phyloP scores from a whole-genome alignment of 2,113 vertebrate species.

The Anguilla japonica region DNA sequence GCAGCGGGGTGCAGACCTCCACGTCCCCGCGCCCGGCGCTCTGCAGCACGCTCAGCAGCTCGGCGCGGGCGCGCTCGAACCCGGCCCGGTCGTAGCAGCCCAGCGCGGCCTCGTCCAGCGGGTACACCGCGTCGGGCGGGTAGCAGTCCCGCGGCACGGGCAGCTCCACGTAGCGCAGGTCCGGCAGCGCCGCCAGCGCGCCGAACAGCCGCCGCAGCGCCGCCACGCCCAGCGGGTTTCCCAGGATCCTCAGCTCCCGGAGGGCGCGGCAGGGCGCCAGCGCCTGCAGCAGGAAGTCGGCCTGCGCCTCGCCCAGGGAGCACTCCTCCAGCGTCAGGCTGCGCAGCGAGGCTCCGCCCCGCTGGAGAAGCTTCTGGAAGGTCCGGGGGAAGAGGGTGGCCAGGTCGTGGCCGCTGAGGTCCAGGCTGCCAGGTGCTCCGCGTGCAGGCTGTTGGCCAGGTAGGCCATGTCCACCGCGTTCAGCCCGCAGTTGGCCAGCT shows the following conservation, averaged over 20 bases:
- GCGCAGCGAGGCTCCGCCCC: slow-evolving; percentile 71
- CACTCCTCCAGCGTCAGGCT: slow-evolving; percentile 86
- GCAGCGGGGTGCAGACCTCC: slow-evolving; percentile 78
- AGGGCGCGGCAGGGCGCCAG: slow-evolving; percentile 75
- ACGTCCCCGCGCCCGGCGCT: slow-evolving; percentile 73
- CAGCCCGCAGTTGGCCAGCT: slow-evolving; percentile 85
- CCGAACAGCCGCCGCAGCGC: slow-evolving; percentile 75
- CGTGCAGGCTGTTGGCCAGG: slow-evolving; percentile 83
- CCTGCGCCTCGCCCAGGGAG: slow-evolving; percentile 74
- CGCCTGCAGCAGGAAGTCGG: slow-evolving; percentile 68
- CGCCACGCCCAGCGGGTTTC: slow-evolving; percentile 80
- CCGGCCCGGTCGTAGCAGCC: slow-evolving; percentile 74
- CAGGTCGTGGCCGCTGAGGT: slow-evolving; percentile 86
- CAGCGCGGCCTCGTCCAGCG: slow-evolving; percentile 76
- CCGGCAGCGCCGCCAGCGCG: slow-evolving; percentile 71
- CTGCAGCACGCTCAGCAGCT: slow-evolving; percentile 73
- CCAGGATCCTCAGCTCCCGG: slow-evolving; percentile 82
- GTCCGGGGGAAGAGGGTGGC: slow-evolving; percentile 69
- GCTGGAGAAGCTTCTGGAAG: slow-evolving; percentile 83
- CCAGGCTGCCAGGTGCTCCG: slow-evolving; percentile 77
- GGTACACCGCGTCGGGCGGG: slow-evolving; percentile 74
- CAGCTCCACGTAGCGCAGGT: slow-evolving; percentile 79
- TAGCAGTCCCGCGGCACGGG: slow-evolving; percentile 92
- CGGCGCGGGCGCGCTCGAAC: slow-evolving; percentile 72
- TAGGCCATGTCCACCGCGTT: slow-evolving; percentile 85